Percentiles rank a stretch among this genome's conserved stretches.
phyloP scores from a whole-genome alignment of 1,140 invertebrate species.

The Bemisia tabaci region DNA sequence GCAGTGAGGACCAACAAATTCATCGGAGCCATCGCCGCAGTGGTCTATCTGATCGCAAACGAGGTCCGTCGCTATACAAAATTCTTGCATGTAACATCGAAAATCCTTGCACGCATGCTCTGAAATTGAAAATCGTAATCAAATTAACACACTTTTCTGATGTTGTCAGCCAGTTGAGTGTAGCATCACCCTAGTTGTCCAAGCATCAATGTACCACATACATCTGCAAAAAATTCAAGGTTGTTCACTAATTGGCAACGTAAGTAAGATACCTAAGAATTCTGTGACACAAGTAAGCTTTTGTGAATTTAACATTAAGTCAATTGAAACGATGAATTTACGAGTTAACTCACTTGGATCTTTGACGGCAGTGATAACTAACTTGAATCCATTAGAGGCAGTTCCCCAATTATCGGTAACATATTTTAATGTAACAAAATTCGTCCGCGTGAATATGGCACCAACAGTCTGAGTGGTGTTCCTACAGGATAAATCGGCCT shows the following conservation, averaged over 20 bases:
- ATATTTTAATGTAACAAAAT: constrained; percentile 87
- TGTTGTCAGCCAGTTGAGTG: too few species aligned
- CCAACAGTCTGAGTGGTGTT: constrained; percentile 76
- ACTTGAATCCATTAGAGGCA: constrained; percentile 75
- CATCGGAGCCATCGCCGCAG: constrained; percentile 83
- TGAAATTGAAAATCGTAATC: constrained; percentile 41
- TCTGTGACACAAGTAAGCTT: too few species aligned
- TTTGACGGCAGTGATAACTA: constrained; percentile 87
- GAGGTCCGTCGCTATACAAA: constrained; percentile 78
- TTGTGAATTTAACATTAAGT: too few species aligned
- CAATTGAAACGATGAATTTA: too few species aligned
- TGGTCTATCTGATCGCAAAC: constrained; percentile 82
- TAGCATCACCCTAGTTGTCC: too few species aligned
- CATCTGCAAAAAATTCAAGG: too few species aligned
- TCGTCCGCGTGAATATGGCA: constrained; percentile 75
- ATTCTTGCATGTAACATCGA: constrained; percentile 64
- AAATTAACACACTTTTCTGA: too few species aligned
- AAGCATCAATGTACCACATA: too few species aligned
- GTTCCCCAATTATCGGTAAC: constrained; percentile 85
- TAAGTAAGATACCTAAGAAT: too few species aligned
- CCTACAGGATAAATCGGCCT: constrained; percentile 80
- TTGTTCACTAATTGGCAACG: too few species aligned
- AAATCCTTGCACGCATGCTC: constrained; percentile 79
- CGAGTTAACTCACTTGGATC: constrained; percentile 80
- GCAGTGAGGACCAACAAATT: constrained; percentile 62